Conservation (phyloP, 2,797 vertebrate species). For the Okamejei kenojei region DNA sequence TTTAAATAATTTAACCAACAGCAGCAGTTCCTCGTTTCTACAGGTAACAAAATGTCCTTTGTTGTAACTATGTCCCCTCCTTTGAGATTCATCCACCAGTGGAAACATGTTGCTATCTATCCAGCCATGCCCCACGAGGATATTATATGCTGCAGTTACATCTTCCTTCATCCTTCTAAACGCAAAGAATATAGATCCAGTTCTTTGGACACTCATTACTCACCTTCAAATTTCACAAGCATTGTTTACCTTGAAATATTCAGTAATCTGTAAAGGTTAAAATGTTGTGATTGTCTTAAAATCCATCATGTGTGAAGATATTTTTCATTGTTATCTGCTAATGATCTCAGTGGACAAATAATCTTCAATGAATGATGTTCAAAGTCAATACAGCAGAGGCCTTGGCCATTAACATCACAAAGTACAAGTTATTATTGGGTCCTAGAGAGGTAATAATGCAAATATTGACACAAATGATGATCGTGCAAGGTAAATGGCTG, state of each 20-base stretch:
- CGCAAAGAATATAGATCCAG: too few species aligned
- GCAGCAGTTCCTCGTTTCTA: too few species aligned
- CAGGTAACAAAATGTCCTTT: too few species aligned
- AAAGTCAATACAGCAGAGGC: conserved; percentile 22
- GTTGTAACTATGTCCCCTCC: too few species aligned
- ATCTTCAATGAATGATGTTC: neutral
- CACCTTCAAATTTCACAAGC: neutral
- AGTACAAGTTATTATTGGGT: conserved; percentile 6
- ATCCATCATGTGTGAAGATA: neutral
- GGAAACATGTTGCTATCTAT: too few species aligned
- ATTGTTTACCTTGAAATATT: neutral
- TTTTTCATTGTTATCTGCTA: conserved; percentile 29
- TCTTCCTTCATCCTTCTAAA: too few species aligned
- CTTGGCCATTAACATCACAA: conserved; percentile 14
- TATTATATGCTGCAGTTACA: too few species aligned
- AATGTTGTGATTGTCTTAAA: conserved; percentile 8
- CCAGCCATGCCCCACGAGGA: too few species aligned
- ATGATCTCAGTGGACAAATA: conserved; percentile 4
- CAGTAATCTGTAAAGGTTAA: neutral
- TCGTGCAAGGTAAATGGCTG: neutral
- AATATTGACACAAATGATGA: conserved; percentile 20
- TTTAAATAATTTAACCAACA: too few species aligned
- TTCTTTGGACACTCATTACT: too few species aligned
- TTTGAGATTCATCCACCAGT: too few species aligned
- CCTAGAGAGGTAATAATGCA: conserved; percentile 22